A percentile compares a stretch with the other conserved stretches of the same genome.
phyloP scores from a whole-genome alignment of 2,888 invertebrate genomes.

The Congeria kusceri region DNA sequence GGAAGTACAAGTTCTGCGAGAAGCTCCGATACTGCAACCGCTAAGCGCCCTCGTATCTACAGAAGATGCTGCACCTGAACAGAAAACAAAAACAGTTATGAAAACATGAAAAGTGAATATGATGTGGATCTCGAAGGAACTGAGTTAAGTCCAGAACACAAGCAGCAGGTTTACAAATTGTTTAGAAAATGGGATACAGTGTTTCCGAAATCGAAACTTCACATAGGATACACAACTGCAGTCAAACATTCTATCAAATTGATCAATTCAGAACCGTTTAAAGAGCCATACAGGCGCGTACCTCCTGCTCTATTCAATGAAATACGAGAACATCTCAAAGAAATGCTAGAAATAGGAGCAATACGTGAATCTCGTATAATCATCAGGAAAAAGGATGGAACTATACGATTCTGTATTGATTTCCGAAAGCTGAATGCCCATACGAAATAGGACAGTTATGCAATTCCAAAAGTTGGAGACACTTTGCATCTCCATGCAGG shows the following conservation, averaged over 20 bases:
- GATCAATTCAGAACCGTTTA: no score
- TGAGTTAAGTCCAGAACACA: conserved; percentile 2
- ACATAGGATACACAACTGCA: conserved; percentile 18
- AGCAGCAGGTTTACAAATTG: conserved; percentile 2
- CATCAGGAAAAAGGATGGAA: no score
- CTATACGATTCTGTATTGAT: no score
- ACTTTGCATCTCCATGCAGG: conserved; percentile 1
- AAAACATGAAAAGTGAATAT: not conserved
- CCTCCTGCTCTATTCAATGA: no score
- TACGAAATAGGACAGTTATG: no score
- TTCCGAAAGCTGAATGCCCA: no score
- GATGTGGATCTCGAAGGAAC: conserved; percentile 15
- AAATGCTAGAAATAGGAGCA: no score
- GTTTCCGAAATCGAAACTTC: conserved; percentile 22
- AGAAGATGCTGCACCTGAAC: not conserved
- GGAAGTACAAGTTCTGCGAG: conserved; percentile 22
- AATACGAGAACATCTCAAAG: no score
- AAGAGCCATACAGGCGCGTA: no score
- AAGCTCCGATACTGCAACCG: not conserved
- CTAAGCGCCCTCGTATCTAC: not conserved
- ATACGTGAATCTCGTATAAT: no score
- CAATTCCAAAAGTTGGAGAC: no score
- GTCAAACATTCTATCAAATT: no score
- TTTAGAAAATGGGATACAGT: conserved; percentile 25
- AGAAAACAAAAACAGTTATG: not conserved